Percentiles rank a stretch among this genome's conserved stretches.
These are phyloP conservation scores for Rhodophaea formosa DNA, from an alignment of 2,888 invertebrate species.

Conservation along the genomic window DNA sequence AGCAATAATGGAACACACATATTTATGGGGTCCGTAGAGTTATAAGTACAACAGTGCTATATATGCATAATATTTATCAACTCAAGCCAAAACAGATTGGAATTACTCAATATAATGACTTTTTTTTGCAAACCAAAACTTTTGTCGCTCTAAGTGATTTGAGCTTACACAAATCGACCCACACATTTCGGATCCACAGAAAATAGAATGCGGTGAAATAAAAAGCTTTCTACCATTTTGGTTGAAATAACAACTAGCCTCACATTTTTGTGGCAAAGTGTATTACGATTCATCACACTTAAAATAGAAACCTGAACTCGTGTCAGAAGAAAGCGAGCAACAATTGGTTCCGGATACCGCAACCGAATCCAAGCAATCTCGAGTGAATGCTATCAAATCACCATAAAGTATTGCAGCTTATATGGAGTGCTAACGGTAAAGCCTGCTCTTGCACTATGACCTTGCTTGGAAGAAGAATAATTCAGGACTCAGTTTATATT, in stretches of 20 bases:
- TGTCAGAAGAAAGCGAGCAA: slow-evolving; percentile 10
- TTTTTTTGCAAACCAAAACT: too few relatives aligned
- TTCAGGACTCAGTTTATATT: background rate
- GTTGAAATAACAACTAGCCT: background rate
- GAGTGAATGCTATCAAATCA: slow-evolving; percentile 77
- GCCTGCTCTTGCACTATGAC: slow-evolving; percentile 50
- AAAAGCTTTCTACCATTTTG: background rate
- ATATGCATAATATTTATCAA: too few relatives aligned
- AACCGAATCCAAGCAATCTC: slow-evolving; percentile 58
- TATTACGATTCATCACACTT: background rate
- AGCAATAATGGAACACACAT: too few relatives aligned
- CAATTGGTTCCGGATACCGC: slow-evolving; percentile 33
- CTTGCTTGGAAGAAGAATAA: slow-evolving; percentile 29
- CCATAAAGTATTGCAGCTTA: slow-evolving; percentile 70
- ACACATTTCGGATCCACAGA: too few relatives aligned
- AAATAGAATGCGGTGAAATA: too few relatives aligned
- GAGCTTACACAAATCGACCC: too few relatives aligned
- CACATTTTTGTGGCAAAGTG: slow-evolving; percentile 7
- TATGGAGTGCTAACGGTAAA: slow-evolving; percentile 60
- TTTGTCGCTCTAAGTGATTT: too few relatives aligned
- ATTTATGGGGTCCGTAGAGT: too few relatives aligned
- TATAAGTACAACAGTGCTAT: too few relatives aligned
- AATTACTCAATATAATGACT: too few relatives aligned
- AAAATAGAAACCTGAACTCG: background rate
- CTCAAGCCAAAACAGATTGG: too few relatives aligned